Base-by-base conservation (phyloP, 2,797 vertebrate species). In the Spondyliosoma cantharus region DNA sequence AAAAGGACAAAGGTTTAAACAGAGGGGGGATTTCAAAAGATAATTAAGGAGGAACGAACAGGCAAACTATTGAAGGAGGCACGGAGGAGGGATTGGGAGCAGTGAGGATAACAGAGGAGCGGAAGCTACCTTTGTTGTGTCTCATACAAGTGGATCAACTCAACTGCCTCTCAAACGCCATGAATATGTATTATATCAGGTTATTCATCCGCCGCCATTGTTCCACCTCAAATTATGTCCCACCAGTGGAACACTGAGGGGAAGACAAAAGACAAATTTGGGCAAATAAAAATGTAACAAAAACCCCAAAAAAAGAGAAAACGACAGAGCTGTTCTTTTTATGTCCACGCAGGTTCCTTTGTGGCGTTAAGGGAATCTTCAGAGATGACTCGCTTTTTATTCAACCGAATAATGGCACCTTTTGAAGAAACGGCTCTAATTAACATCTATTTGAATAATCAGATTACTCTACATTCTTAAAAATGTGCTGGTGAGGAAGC, bases 361-460 rank as follows among this genome's bases (percentile, higher is more conserved):
- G 79, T 81, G 86, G 80, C 66, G 14, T 82, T 59, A 19, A 54
- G 78, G 77, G 71, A 88, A 79, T 90, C 87, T 86, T 83, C 59
- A 71, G 76, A 76, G 74, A 89, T 73, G 77, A 78, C 59, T 88
- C 5, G 73, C 80, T 74, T 86, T 37, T 79, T 73, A 83, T 88
- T 76, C 78, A 56, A 29, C 52, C 42, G 42, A 82, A 82, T 88
- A 86, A 87, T 74, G 69, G 48, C 72, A 22, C 50, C 76, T 86
- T 88, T 87, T 86, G 64, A 85, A 65, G 74, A 75, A 80, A 81
- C 66, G 13, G 81, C 80, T 85, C 80, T 90, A 88, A 93, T 93
- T 94, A 94, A 85, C 92, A 93, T 93, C 67, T 29, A 86, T 92
- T 92, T 92, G 92, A 93, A 93, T 93, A 93, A 93, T 92, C 90